phyloP scores from a whole-genome alignment of 2,113 vertebrate species.

The Corapipo altera region DNA sequence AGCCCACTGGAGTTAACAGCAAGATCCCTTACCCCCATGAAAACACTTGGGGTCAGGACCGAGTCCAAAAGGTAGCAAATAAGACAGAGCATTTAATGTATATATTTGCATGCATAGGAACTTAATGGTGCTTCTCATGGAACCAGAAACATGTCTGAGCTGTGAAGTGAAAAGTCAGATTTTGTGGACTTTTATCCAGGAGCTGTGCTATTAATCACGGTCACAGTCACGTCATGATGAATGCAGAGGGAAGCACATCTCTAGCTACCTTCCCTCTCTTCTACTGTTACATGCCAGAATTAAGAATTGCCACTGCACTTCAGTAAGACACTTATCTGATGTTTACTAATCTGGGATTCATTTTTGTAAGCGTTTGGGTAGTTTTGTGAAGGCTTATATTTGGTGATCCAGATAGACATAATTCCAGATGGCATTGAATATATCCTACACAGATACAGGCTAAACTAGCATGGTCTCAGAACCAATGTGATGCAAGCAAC shows the following conservation, averaged over 20 bases:
- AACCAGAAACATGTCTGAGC: background rate
- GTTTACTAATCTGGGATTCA: background rate
- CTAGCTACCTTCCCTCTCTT: background rate
- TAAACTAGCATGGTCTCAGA: background rate
- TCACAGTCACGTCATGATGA: background rate
- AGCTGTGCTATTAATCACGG: background rate
- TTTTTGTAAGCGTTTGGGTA: background rate
- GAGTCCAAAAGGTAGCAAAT: background rate
- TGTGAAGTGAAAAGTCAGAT: background rate
- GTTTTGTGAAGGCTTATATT: background rate
- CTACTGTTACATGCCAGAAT: background rate
- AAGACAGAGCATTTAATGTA: background rate
- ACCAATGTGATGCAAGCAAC: background rate
- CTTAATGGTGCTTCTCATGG: background rate
- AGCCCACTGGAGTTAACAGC: background rate
- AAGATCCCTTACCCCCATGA: background rate
- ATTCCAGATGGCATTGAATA: background rate
- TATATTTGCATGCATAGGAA: background rate
- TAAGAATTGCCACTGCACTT: background rate
- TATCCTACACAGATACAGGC: background rate
- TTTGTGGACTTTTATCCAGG: background rate
- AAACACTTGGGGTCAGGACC: background rate
- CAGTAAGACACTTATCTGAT: background rate
- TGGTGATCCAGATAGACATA: background rate
- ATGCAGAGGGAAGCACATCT: background rate